Evolutionary conservation across 1,140 invertebrate species (phyloP).

Genomic region (Pogonomyrmex californicus): DNA sequence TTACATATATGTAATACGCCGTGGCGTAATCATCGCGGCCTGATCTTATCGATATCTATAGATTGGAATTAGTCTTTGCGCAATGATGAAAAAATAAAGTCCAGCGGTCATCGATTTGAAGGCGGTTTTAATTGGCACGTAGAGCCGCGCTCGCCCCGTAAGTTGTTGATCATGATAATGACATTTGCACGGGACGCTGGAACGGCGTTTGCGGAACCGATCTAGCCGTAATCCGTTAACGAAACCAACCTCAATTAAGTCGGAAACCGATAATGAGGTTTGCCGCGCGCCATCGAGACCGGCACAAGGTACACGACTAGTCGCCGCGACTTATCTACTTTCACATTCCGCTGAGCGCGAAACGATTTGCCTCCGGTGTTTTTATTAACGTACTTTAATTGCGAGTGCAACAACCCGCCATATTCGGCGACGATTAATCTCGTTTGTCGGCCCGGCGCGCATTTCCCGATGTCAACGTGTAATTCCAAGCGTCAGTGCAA

Average conservation of each 20-base stretch:
- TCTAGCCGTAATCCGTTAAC: conserved; percentile 64
- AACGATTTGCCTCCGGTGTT: conserved; percentile 80
- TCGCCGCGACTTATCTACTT: conserved; percentile 78
- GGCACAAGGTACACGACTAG: conserved; percentile 44
- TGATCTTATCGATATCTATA: conserved; percentile 54
- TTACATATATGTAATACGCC: conserved; percentile 39
- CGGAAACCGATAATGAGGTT: conserved; percentile 73
- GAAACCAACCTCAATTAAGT: conserved; percentile 77
- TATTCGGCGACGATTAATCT: conserved; percentile 78
- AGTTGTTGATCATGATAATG: conserved; percentile 74
- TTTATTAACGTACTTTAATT: conserved; percentile 82
- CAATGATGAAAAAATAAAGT: conserved; percentile 40
- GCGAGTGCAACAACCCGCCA: conserved; percentile 78
- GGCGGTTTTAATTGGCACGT: conserved; percentile 57
- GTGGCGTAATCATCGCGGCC: conserved; percentile 17
- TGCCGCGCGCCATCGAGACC: conserved; percentile 23
- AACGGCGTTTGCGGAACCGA: conserved; percentile 64
- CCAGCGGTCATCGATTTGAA: conserved; percentile 5
- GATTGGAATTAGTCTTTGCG: conserved; percentile 8
- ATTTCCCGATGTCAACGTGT: conserved; percentile 63
- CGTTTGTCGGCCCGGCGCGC: conserved; percentile 77
- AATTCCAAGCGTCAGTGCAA: conserved; percentile 41
- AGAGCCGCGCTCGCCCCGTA: not conserved
- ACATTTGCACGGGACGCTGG: conserved; percentile 65
- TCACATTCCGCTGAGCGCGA: conserved; percentile 80